Conservation (phyloP, 2,888 invertebrate species). For the Mythimna albipuncta region DNA sequence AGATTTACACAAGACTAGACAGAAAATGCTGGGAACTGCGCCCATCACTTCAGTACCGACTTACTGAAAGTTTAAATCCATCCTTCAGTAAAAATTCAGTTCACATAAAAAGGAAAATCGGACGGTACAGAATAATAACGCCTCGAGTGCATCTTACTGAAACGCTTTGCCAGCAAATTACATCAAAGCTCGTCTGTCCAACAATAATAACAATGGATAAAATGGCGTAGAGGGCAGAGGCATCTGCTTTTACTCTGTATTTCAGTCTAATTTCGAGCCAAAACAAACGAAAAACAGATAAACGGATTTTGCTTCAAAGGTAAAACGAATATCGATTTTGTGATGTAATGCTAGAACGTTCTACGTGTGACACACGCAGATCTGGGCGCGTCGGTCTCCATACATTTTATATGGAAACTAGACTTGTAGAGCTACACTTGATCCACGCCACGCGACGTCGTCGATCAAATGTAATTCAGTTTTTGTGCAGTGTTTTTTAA, state of each 20-base stretch:
- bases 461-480: too few relatives aligned
- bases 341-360: too few relatives aligned
- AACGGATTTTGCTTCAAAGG: not conserved
- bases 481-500: too few relatives aligned
- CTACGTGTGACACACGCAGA: too few relatives aligned
- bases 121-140: not conserved
- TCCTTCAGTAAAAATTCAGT: not conserved
- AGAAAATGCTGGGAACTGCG: too few relatives aligned
- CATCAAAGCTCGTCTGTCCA: slow-evolving; percentile 6
- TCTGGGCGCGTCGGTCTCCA: too few relatives aligned
- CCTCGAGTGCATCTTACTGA: not conserved
- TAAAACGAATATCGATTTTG: not conserved
- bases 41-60: not conserved
- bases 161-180: slow-evolving; percentile 9
- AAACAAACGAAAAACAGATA: not conserved
- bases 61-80: not conserved
- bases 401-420: too few relatives aligned
- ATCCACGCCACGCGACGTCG: too few relatives aligned
- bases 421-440: too few relatives aligned
- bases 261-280: not conserved
- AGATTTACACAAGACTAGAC: too few relatives aligned
- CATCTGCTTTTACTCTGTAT: not conserved
- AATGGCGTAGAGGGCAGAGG: not conserved
- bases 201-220: slow-evolving; percentile 16
- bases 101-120: slow-evolving; percentile 6